Conservation (phyloP, 2,888 invertebrate genomes). For the Isotomurus palustris region DNA sequence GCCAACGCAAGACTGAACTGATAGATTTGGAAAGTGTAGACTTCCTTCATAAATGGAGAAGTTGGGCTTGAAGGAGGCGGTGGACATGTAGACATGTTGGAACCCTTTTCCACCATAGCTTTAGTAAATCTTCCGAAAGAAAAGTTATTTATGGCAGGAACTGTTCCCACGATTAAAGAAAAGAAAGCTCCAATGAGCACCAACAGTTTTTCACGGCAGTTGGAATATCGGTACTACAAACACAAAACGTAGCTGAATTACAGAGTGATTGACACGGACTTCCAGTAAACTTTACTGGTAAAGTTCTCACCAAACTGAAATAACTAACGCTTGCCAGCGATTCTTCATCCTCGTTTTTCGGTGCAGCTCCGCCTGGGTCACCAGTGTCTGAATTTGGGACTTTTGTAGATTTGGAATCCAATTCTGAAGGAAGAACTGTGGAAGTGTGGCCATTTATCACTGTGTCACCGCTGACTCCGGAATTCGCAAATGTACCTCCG, state of each 20-base stretch:
- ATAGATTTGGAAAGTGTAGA: slow-evolving; percentile 28
- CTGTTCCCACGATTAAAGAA: slow-evolving; percentile 2
- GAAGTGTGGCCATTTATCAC: too few species aligned
- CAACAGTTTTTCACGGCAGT: slow-evolving; percentile 20
- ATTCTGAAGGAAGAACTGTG: too few species aligned
- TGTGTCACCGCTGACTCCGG: too few species aligned
- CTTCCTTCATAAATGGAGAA: slow-evolving; percentile 34
- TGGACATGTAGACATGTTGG: slow-evolving; percentile 21
- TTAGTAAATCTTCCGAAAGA: slow-evolving; percentile 38
- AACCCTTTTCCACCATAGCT: slow-evolving; percentile 31
- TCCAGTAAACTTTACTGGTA: too few species aligned
- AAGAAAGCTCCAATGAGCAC: slow-evolving; percentile 11
- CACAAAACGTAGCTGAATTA: neutral
- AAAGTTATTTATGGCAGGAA: slow-evolving; percentile 26
- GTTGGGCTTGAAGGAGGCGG: slow-evolving; percentile 25
- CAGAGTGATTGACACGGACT: too few species aligned
- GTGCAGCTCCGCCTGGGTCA: too few species aligned
- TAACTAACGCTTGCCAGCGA: neutral
- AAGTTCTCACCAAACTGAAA: slow-evolving; percentile 6
- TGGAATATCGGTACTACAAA: slow-evolving; percentile 31
- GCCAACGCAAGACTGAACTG: slow-evolving; percentile 25
- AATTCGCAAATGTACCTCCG: too few species aligned
- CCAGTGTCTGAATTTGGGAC: too few species aligned
- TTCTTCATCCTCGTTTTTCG: neutral
- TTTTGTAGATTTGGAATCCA: too few species aligned